Percentiles rank a stretch among this genome's conserved stretches.
Conservation (phyloP, 1,140 invertebrate genomes). For the Ceratina japonica region DNA sequence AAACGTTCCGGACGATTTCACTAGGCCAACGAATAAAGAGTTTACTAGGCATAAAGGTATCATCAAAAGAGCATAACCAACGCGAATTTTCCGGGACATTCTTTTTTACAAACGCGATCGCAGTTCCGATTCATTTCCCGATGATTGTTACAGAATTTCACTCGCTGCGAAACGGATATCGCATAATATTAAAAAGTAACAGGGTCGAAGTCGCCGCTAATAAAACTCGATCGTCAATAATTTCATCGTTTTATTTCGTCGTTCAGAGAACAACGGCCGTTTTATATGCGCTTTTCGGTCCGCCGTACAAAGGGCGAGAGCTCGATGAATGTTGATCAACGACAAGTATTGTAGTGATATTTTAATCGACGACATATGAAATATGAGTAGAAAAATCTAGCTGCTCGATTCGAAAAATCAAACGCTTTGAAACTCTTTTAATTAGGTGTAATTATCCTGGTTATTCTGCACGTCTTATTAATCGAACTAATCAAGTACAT, state of each 20-base stretch:
- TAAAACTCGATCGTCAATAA: background rate
- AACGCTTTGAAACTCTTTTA: background rate
- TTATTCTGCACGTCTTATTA: too few species aligned
- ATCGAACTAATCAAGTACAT: too few species aligned
- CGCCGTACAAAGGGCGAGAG: background rate
- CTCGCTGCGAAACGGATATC: conserved; percentile 3
- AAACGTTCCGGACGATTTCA: background rate
- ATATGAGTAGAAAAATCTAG: too few species aligned
- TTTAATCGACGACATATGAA: too few species aligned
- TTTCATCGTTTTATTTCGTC: background rate
- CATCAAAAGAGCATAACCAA: background rate
- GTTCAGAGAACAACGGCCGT: background rate
- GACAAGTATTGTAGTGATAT: background rate
- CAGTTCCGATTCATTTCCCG: conserved; percentile 22
- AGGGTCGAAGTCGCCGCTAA: background rate
- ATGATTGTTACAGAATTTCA: conserved; percentile 3
- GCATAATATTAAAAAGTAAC: conserved; percentile 3
- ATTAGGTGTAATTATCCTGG: background rate
- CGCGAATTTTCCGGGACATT: background rate
- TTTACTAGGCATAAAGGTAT: background rate
- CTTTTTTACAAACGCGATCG: conserved; percentile 11
- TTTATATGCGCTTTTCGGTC: background rate
- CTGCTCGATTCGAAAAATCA: background rate
- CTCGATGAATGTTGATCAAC: background rate
- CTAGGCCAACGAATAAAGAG: background rate